phyloP scores from a whole-genome alignment of 2,113 vertebrate species.

The Candoia aspera region DNA sequence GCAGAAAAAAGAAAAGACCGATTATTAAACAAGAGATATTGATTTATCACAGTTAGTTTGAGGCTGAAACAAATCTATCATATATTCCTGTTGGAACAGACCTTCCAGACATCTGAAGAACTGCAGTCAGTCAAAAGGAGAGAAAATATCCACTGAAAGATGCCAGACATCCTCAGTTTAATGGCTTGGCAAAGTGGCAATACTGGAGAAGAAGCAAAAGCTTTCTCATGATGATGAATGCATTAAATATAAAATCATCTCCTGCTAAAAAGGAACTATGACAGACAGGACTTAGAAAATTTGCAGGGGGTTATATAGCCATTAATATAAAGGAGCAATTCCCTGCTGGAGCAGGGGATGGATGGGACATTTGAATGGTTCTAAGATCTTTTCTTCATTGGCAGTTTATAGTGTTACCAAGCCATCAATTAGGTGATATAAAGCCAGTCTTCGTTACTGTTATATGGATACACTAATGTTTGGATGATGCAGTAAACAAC shows the following conservation, averaged over 20 bases:
- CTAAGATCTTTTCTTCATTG: not conserved
- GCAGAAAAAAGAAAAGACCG: not conserved
- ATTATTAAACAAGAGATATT: not conserved
- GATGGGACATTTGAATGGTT: not conserved
- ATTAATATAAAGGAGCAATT: not conserved
- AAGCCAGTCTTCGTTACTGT: not conserved
- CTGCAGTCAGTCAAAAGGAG: not conserved
- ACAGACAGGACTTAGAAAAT: not conserved
- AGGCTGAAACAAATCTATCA: not conserved
- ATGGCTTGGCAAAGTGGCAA: not conserved
- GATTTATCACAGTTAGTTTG: not conserved
- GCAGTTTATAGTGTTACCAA: not conserved
- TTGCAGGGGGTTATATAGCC: not conserved
- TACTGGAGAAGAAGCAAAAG: not conserved
- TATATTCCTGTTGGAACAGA: not conserved
- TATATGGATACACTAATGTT: not conserved
- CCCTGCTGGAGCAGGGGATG: not conserved
- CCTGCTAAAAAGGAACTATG: not conserved
- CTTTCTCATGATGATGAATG: not conserved
- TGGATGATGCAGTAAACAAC: not conserved
- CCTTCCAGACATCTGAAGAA: not conserved
- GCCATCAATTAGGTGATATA: not conserved
- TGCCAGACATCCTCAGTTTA: not conserved
- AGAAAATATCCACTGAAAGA: not conserved
- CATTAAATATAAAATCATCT: not conserved